Conservation (phyloP, 2,797 vertebrate species). For the Fistularia tabacaria region DNA sequence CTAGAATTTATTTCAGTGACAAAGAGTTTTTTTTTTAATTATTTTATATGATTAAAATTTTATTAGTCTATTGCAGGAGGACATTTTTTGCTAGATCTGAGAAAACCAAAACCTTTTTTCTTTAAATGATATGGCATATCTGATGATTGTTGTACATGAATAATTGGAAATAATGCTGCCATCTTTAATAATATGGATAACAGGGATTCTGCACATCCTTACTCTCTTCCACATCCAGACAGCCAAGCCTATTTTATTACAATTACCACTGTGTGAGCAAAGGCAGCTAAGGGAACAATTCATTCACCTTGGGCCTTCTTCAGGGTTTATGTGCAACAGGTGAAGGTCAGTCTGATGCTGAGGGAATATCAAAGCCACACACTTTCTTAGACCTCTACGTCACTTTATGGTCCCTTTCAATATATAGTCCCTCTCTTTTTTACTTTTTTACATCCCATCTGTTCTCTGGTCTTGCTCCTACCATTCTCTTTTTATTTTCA, state of each 20-base stretch:
- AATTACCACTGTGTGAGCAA: conserved; percentile 65
- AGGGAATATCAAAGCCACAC: conserved; percentile 71
- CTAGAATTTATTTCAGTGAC: too few relatives aligned
- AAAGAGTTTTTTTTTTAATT: too few relatives aligned
- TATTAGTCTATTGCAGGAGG: too few relatives aligned
- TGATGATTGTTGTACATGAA: too few relatives aligned
- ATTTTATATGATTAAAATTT: too few relatives aligned
- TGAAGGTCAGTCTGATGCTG: conserved; percentile 73
- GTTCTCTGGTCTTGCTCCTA: conserved; percentile 1
- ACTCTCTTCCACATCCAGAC: conserved; percentile 58
- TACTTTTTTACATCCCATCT: conserved; percentile 19
- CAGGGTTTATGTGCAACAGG: conserved; percentile 66
- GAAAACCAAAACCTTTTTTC: too few relatives aligned
- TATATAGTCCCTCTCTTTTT: conserved; percentile 35
- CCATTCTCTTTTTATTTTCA: conserved; percentile 3
- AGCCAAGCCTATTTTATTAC: conserved; percentile 66
- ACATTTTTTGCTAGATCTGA: too few relatives aligned
- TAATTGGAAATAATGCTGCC: too few relatives aligned
- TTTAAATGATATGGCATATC: too few relatives aligned
- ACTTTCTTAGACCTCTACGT: conserved; percentile 59
- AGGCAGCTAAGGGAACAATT: conserved; percentile 66
- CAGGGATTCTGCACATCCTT: conserved; percentile 56
- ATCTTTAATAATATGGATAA: conserved; percentile 33
- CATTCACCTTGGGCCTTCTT: conserved; percentile 61
- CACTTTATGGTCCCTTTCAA: conserved; percentile 56